These are phyloP conservation scores for Sceloporus undulatus DNA, from an alignment of 2,113 vertebrate genomes.

Conservation along the genomic window DNA sequence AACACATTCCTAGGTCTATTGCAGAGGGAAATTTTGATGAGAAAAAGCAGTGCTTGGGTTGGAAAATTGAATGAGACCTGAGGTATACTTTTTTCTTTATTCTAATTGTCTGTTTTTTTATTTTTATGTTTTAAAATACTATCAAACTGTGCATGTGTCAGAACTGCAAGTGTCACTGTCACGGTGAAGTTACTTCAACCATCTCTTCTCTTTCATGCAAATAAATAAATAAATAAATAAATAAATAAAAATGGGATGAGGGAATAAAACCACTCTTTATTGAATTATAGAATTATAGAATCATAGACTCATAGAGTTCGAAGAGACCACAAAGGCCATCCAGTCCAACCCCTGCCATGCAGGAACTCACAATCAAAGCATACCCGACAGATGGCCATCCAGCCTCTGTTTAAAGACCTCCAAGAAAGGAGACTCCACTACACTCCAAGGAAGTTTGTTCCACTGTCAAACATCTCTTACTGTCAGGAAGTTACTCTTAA, in stretches of 20 bases:
- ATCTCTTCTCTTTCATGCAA: background rate
- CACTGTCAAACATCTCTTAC: too few relatives aligned
- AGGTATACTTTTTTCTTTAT: background rate
- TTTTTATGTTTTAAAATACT: background rate
- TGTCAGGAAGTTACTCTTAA: too few relatives aligned
- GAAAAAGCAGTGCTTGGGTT: background rate
- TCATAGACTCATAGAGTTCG: too few relatives aligned
- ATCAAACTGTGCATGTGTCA: background rate
- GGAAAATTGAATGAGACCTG: background rate
- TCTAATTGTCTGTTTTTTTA: background rate
- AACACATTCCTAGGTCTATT: background rate
- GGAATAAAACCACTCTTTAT: conserved; percentile 11
- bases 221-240: background rate
- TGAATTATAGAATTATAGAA: too few relatives aligned
- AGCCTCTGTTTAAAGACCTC: too few relatives aligned
- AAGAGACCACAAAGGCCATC: too few relatives aligned
- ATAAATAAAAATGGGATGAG: background rate
- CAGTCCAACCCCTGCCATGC: too few relatives aligned
- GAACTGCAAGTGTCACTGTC: background rate
- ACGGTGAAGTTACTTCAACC: background rate
- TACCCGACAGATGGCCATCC: too few relatives aligned
- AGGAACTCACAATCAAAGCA: too few relatives aligned
- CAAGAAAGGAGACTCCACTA: too few relatives aligned
- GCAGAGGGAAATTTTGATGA: too few relatives aligned
- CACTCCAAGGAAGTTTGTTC: too few relatives aligned